Base-by-base conservation (phyloP, 2,888 invertebrate genomes). In the Parochlus steinenii region DNA sequence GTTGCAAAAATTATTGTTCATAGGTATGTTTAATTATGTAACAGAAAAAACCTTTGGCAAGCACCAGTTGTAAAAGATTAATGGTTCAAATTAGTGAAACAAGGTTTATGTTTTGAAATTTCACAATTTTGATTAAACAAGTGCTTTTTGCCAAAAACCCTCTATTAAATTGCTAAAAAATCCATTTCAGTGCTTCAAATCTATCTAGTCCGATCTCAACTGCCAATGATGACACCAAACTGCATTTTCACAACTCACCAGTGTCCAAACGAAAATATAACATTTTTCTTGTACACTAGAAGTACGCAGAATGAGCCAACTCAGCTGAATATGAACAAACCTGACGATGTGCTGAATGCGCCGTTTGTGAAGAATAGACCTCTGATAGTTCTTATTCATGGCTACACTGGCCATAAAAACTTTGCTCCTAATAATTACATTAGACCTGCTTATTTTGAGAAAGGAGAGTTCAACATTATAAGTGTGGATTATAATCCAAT, bases 401-500 rank as follows among this genome's bases (percentile, higher is more conserved):
- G 74, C 0, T 74, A 71, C 43, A 71, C 72, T 0, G 74, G 73
- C 0, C 39, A 66, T 45, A 66, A 54, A 37, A 62, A 73, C 45
- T 71, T 55, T 44, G 59, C 69, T 0, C 74, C 74, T 0, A 74
- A 67, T 44, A 55, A 57, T 4, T 62, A 68, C 50, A 63, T 74
- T 40, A 58, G 72, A 40, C 71, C 71, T 52, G 73, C 61, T 1
- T 65, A 70, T 44, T 52, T 73, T 45, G 43, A 64, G 39, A 54
- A 61, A 37, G 65, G 62, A 30, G 54, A 70, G 43, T 67, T 67
- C 49, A 73, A 73, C 45, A 56, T 75, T 1, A 64, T 76, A 32
- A 63, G 67, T 2, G 54, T 74, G 1, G 74, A 76, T 49, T 75
- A 71, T 53, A 62, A 62, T 6, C 64, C 64, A 0, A 50, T 74